phyloP scores from a whole-genome alignment of 2,113 vertebrate genomes.

The Trachemys scripta region DNA sequence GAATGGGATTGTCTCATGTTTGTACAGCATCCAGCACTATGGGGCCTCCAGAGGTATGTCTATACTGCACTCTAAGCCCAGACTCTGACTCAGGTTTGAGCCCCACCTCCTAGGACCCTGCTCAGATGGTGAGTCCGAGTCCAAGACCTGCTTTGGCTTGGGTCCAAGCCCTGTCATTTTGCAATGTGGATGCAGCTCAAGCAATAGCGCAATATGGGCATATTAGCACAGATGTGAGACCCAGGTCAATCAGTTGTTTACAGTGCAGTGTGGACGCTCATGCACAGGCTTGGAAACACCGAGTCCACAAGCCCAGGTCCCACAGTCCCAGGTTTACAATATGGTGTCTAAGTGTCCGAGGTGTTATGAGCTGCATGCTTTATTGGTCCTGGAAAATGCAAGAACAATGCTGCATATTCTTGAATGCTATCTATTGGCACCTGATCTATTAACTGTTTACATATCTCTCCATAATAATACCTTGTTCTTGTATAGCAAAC shows the following conservation, averaged over 20 bases:
- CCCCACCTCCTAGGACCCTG: not conserved
- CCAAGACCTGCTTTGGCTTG: not conserved
- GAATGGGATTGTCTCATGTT: fast-evolving
- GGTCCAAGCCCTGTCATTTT: not conserved
- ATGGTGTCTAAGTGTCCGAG: not conserved
- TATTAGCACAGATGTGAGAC: not conserved
- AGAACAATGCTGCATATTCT: not conserved
- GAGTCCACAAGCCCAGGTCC: not conserved
- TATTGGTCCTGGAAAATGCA: not conserved
- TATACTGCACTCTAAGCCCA: not conserved
- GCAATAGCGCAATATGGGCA: not conserved
- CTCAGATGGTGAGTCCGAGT: not conserved
- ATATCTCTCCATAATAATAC: not conserved
- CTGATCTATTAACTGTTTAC: not conserved
- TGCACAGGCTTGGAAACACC: not conserved
- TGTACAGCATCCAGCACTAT: not conserved
- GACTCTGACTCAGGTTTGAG: not conserved
- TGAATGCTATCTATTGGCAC: not conserved
- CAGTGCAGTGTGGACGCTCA: not conserved
- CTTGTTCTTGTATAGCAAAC: not conserved
- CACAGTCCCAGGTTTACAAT: not conserved
- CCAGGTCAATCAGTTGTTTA: not conserved
- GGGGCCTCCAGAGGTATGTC: not conserved
- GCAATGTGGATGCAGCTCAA: not conserved
- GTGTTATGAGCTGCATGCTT: not conserved